phyloP scores from a whole-genome alignment of 1,140 invertebrate species.

The Pseudomyrmex cubaensis region DNA sequence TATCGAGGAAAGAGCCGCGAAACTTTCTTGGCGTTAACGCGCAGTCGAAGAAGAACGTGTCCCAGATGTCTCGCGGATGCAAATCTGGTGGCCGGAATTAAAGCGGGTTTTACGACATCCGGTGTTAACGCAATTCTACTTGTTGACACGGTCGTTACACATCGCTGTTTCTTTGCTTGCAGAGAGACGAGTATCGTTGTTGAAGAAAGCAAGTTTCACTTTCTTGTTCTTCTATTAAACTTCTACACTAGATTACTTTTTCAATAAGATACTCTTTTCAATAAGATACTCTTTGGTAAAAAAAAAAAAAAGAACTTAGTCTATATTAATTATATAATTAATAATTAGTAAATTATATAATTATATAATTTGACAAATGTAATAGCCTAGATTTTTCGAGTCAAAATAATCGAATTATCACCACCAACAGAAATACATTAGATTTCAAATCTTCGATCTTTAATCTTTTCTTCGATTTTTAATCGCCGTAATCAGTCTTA shows the following conservation, averaged over 20 bases:
- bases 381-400: too few relatives aligned
- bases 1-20: not conserved
- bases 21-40: not conserved
- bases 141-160: not conserved
- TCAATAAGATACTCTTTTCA: too few relatives aligned
- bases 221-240: not conserved
- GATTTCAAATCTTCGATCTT: not conserved
- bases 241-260: too few relatives aligned
- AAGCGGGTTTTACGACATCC: constrained; percentile 69
- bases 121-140: constrained; percentile 59
- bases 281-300: not conserved
- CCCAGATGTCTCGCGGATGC: constrained; percentile 71
- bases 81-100: constrained; percentile 63
- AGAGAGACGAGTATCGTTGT: not conserved
- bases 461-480: constrained; percentile 23
- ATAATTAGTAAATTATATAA: too few relatives aligned
- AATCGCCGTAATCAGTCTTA: constrained; percentile 13
- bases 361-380: too few relatives aligned
- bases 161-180: not conserved
- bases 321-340: constrained; percentile 2
- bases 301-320: not conserved
- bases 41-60: constrained; percentile 37
- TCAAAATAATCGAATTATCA: too few relatives aligned
- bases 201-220: not conserved
- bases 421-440: not conserved